Evolutionary conservation across 2,797 vertebrate genomes (phyloP).

Genomic region (Holocentrus rufus): DNA sequence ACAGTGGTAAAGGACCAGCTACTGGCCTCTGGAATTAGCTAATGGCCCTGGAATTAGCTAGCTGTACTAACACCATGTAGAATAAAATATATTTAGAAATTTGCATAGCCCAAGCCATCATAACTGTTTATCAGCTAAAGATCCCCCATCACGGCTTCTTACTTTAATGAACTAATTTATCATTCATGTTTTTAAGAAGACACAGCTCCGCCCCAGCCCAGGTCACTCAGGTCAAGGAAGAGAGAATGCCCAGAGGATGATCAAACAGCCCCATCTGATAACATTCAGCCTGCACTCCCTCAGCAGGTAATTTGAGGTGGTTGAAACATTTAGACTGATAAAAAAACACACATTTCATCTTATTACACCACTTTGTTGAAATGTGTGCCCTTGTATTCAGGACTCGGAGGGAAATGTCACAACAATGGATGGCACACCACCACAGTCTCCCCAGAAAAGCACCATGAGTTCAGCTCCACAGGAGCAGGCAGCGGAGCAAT

Average conservation of each 20-base stretch:
- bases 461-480: constrained; percentile 18
- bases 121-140: not conserved
- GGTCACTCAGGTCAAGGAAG: constrained; percentile 55
- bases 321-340: not conserved
- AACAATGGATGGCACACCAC: not conserved
- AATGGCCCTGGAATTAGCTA: not conserved
- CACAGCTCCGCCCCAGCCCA: constrained; percentile 36
- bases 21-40: not conserved
- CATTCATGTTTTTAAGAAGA: constrained; percentile 47
- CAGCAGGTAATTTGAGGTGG: constrained; percentile 52
- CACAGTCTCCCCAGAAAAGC: constrained; percentile 35
- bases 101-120: not conserved
- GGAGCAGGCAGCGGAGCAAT: constrained; percentile 5
- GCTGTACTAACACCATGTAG: not conserved
- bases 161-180: not conserved
- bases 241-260: constrained; percentile 42
- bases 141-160: not conserved
- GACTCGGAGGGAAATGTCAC: constrained; percentile 21
- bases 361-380: constrained; percentile 1
- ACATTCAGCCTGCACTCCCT: constrained; percentile 15
- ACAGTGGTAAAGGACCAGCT: constrained; percentile 48
- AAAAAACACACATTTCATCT: not conserved
- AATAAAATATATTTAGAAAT: not conserved
- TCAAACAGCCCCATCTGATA: not conserved
- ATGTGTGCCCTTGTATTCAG: constrained; percentile 37